A percentile compares a stretch with the other conserved stretches of the same genome.
phyloP scores from a whole-genome alignment of 2,797 vertebrate species.

The Tolypeutes matacus region DNA sequence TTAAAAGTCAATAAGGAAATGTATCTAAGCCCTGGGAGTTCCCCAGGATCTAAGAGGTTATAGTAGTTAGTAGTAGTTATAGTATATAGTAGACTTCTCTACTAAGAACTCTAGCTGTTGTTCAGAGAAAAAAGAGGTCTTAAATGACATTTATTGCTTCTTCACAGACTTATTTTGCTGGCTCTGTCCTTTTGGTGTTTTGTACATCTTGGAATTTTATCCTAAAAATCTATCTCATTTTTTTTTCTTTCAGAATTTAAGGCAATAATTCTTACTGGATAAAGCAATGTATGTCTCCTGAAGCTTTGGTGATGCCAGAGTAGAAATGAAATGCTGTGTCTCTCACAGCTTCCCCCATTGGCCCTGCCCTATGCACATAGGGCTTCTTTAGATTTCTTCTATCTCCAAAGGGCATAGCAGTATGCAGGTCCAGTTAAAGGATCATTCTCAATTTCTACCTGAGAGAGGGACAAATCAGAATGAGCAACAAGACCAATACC shows the following conservation, averaged over 20 bases:
- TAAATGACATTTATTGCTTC: background rate
- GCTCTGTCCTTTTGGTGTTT: background rate
- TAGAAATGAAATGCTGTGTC: background rate
- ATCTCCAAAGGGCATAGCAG: too few relatives aligned
- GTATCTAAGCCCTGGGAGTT: background rate
- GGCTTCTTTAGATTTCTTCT: too few relatives aligned
- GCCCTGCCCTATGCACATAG: background rate
- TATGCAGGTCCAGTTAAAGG: background rate
- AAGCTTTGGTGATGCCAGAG: background rate
- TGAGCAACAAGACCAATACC: constrained; percentile 33
- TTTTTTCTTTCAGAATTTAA: constrained; percentile 33
- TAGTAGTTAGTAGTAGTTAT: background rate
- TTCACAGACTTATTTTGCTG: background rate
- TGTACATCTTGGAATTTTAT: constrained; percentile 58
- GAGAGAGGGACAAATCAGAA: background rate
- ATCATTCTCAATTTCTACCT: background rate
- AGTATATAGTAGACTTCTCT: background rate
- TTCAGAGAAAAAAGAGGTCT: background rate
- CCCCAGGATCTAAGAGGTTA: background rate
- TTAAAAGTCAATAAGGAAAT: background rate
- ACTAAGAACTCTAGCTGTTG: background rate
- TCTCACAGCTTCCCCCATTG: background rate
- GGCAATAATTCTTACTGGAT: background rate
- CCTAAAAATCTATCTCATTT: background rate
- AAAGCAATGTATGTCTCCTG: background rate